phyloP scores from a whole-genome alignment of 2,888 invertebrate genomes.

The Drosophila nigritarsus region DNA sequence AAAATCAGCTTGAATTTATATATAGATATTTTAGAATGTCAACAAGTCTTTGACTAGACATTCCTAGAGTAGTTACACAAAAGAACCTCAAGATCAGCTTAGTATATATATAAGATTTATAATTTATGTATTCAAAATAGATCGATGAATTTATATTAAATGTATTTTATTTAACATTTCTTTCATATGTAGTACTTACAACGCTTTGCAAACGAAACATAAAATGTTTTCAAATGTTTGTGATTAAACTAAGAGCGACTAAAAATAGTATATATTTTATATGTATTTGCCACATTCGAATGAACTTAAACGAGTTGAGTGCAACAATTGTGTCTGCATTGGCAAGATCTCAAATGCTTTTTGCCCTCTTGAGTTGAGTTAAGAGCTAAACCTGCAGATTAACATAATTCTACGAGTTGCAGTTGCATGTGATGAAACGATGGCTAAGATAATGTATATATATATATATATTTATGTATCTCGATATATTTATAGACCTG shows the following conservation, averaged over 20 bases:
- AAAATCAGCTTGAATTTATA: neutral
- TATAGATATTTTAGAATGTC: no score
- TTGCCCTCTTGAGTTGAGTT: conserved; percentile 24
- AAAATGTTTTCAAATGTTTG: conserved; percentile 27
- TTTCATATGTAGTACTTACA: conserved; percentile 47
- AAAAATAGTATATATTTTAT: conserved; percentile 49
- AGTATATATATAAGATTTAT: neutral
- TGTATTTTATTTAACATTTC: conserved; percentile 51
- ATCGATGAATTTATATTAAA: conserved; percentile 5
- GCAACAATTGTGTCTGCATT: conserved; percentile 32
- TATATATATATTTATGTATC: neutral
- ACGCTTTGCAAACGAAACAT: conserved; percentile 54
- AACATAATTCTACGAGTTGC: conserved; percentile 18
- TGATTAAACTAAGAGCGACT: conserved; percentile 11
- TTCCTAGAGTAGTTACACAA: neutral
- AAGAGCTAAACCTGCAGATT: conserved; percentile 29
- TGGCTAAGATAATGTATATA: conserved; percentile 22
- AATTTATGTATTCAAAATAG: neutral
- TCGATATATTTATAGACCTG: conserved; percentile 3
- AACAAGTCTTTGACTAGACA: no score
- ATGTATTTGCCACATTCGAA: conserved; percentile 53
- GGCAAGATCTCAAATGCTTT: conserved; percentile 43
- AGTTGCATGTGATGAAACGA: conserved; percentile 62
- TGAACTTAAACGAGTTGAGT: conserved; percentile 40
- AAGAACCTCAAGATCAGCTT: neutral